Base-by-base conservation (phyloP, 2,113 vertebrate genomes). In the Larimichthys polyactis region DNA sequence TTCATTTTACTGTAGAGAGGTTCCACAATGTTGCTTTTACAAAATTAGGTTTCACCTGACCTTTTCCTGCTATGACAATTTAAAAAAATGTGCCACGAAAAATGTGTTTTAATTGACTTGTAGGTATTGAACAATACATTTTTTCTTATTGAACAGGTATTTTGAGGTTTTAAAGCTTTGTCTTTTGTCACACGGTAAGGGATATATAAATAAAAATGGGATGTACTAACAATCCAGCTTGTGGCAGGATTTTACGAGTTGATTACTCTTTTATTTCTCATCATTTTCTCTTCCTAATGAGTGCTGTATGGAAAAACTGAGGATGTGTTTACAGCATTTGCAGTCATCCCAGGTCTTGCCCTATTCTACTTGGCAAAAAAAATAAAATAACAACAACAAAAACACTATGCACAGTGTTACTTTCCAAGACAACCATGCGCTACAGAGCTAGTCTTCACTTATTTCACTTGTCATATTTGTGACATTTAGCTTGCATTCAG, bases 401-500 rank as follows among this genome's bases (percentile, higher is more conserved):
- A 63, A 32, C 20, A 14, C 24, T 1, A 3, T 72, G 8, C 14
- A 54, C n/a, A 43, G 29, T 52, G 15, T 66, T 58, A 20, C 51
- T 74, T 52, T 52, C 29, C 17, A 66, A 51, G 20, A 17, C 48
- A 59, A 14, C 19, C 27, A 51, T 40, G 36, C 8, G 36, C 36
- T 9, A 51, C 3, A 3, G 24, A 19, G 11, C 1, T 67, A 65
- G 60, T 22, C 10, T 44, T 22, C 1, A 55, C 55, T 64, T 48
- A 16, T 57, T 73, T 74, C 19, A 52, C 29, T 20, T 24, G 24
- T 43, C 51, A 6, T n/a, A 55, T 40, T 60, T 81, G 27, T 62
- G 36, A 36, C 40, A 66, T 59, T 72, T 48, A 62, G 5, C 27
- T 78, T 64, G 32, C 36, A 43, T 64, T 83, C 15, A 68, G 8